Percentiles rank a stretch among this genome's conserved stretches.
These are phyloP conservation scores for Idaea biselata DNA, from an alignment of 2,888 invertebrate species.

Conservation along the genomic window DNA sequence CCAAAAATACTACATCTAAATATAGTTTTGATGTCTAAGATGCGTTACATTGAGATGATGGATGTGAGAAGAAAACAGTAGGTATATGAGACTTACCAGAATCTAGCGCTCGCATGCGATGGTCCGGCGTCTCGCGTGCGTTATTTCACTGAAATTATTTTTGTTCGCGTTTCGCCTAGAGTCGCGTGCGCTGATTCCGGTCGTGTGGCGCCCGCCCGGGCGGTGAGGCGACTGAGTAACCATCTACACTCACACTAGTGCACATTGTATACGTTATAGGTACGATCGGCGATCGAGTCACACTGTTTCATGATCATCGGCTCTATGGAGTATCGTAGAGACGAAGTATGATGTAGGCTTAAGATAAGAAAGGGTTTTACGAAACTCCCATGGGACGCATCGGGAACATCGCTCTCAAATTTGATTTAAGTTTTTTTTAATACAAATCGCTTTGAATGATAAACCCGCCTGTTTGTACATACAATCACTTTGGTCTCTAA, in stretches of 20 bases:
- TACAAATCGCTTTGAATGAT: no score
- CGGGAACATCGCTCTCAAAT: no score
- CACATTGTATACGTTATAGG: constrained; percentile 12
- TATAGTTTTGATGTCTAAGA: constrained; percentile 44
- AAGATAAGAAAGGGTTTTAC: no score
- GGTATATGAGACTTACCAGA: constrained; percentile 62
- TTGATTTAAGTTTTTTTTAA: no score
- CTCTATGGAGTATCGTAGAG: no score
- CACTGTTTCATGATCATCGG: constrained; percentile 3
- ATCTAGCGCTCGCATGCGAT: constrained; percentile 70
- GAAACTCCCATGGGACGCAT: no score
- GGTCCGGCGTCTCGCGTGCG: constrained; percentile 59
- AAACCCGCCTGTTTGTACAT: no score
- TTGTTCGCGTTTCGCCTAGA: constrained; percentile 54
- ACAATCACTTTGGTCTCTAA: no score
- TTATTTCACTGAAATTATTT: constrained; percentile 71
- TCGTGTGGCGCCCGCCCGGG: constrained; percentile 81
- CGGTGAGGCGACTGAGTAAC: constrained; percentile 73
- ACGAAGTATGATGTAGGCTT: no score
- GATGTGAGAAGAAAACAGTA: background rate
- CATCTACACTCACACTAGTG: constrained; percentile 30
- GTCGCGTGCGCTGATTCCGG: constrained; percentile 76
- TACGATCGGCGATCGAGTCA: background rate
- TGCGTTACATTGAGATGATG: constrained; percentile 12
- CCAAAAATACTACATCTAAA: constrained; percentile 68